Percentiles rank a stretch among this genome's conserved stretches.
phyloP scores from a whole-genome alignment of 2,113 vertebrate species.

The Plestiodon gilberti region DNA sequence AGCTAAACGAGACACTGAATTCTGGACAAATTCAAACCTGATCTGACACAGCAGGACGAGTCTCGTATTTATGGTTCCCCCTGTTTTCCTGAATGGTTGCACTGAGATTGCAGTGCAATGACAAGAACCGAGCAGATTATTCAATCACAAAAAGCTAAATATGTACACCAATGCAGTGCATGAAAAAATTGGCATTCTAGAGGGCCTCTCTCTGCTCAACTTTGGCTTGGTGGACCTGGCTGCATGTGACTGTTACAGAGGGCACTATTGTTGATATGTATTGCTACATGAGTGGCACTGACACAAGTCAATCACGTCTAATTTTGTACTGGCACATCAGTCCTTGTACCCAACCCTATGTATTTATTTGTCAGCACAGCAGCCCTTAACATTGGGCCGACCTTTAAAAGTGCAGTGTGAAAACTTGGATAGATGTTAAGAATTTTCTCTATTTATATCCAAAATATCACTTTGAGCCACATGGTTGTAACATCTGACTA shows the following conservation, averaged over 20 bases:
- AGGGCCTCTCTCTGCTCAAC: not conserved
- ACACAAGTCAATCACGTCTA: not conserved
- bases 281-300: not conserved
- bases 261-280: not conserved
- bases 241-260: not conserved
- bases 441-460: not conserved
- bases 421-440: not conserved
- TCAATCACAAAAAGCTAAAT: no score
- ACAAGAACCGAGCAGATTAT: no score
- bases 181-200: no score
- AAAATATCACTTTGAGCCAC: not conserved
- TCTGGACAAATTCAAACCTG: no score
- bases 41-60: no score
- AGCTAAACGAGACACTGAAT: no score
- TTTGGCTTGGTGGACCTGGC: not conserved
- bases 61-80: no score
- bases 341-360: not conserved
- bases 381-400: not conserved
- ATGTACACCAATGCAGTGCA: no score
- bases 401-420: no score
- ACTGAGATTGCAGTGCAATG: no score
- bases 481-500: constrained; percentile 10
- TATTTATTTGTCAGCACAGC: not conserved
- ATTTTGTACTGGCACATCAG: not conserved
- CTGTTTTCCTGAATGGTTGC: no score